Base-by-base conservation (phyloP, 2,113 vertebrate species). In the Muntiacus muntjak region DNA sequence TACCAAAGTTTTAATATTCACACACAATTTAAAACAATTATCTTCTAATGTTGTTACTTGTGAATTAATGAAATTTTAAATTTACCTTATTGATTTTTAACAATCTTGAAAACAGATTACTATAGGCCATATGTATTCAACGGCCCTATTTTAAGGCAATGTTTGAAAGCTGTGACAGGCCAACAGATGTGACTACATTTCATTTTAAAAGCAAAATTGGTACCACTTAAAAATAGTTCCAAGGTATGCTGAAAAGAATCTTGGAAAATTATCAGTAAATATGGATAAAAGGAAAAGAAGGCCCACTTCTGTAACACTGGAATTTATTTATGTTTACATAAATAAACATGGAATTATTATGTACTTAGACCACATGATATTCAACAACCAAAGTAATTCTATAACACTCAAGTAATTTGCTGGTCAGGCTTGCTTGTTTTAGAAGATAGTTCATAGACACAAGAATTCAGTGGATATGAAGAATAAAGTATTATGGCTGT, bases 291-390 rank as follows among this genome's bases (percentile, higher is more conserved):
- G 40, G 74, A 76, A 93, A 87, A 90, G 50, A 91, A 85, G 19
- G 0, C 3, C 3, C 1, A 52, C 50, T 91, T 85, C 16, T 76
- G 28, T 62, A 40, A 67, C 10, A 64, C 5, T 94, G 28, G 21
- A 17, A 40, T 40, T 40, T 40, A 40, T 40, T 40, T 40, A 40
- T 40, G 40, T 54, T 91, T 97, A 67, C 28, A 30, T 36, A 91
- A 96, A 89, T 71, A 92, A 57, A 67, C 52, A 95, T n/a, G 11
- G 47, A 87, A 58, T 93, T 93, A 91, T 88, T 91, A 93, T 33
- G 8, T 11, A 84, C 6, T 89, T 78, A 62, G 60, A 47, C 19
- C 28, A 74, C 14, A 47, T 60, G 43, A 47, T 89, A 16, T 88
- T 88, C 36, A 36, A 93, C 19, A 94, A 82, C 1, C 81, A 88